These are phyloP conservation scores for Lacanobia wlatinum DNA, from an alignment of 2,888 invertebrate species.

Conservation along the genomic window DNA sequence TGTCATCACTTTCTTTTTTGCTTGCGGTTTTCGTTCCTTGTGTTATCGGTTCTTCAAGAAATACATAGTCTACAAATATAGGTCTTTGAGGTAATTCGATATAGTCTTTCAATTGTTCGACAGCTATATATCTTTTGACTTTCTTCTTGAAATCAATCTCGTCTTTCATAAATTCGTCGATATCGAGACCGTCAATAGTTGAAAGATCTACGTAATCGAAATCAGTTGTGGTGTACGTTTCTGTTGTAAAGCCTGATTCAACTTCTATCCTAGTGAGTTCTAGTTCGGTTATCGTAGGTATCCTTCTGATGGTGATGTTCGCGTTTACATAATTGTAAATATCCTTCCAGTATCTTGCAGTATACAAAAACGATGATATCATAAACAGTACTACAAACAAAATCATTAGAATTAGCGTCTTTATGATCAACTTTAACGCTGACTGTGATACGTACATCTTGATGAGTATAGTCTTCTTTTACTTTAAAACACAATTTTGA, in stretches of 20 bases:
- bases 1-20: constrained; percentile 13
- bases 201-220: constrained; percentile 71
- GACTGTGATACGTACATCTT: constrained; percentile 79
- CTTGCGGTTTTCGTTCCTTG: constrained; percentile 25
- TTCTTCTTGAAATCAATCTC: constrained; percentile 65
- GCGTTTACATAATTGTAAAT: constrained; percentile 83
- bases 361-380: constrained; percentile 80
- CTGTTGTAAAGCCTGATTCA: constrained; percentile 70
- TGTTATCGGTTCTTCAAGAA: constrained; percentile 71
- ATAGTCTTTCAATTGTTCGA: constrained; percentile 64
- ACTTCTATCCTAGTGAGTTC: constrained; percentile 75
- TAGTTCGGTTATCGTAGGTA: constrained; percentile 83
- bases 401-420: constrained; percentile 78
- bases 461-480: background rate
- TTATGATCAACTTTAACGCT: constrained; percentile 76
- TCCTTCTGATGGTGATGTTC: constrained; percentile 85
- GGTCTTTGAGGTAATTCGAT: constrained; percentile 58
- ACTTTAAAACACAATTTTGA: background rate
- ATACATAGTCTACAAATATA: constrained; percentile 78
- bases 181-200: constrained; percentile 68
- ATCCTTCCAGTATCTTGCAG: constrained; percentile 85
- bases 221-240: constrained; percentile 73
- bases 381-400: constrained; percentile 80
- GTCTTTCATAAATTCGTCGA: constrained; percentile 73
- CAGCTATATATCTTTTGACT: constrained; percentile 65